A percentile compares a stretch with the other conserved stretches of the same genome.
phyloP scores from a whole-genome alignment of 2,888 invertebrate species.

The Ectemnius lituratus region DNA sequence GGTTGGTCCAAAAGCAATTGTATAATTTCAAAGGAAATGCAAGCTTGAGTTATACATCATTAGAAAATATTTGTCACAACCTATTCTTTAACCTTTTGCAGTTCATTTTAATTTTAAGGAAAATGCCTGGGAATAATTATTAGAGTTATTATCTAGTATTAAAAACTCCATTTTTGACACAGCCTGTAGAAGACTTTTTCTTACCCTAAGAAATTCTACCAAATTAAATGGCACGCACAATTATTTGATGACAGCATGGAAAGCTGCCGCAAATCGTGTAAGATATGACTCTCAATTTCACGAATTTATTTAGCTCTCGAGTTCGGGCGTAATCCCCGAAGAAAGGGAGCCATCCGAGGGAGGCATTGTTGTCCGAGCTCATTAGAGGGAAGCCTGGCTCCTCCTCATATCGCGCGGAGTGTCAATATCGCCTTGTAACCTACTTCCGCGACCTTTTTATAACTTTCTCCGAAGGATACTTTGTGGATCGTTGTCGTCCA shows the following conservation, averaged over 20 bases:
- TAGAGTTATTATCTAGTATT: no score
- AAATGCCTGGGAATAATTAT: no score
- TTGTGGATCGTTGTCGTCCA: conserved; percentile 9
- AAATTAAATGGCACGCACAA: no score
- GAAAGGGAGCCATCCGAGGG: not conserved
- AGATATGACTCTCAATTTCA: conserved; percentile 1
- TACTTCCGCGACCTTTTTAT: conserved; percentile 43
- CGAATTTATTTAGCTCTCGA: not conserved
- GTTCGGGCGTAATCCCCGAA: not conserved
- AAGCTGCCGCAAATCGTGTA: no score
- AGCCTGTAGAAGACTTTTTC: not conserved
- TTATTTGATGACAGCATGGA: no score
- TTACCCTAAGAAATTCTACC: not conserved
- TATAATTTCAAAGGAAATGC: no score
- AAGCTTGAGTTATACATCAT: no score
- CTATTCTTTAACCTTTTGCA: no score
- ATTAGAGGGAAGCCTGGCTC: conserved; percentile 45
- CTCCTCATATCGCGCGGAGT: conserved; percentile 49
- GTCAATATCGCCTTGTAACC: conserved; percentile 40
- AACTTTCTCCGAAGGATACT: conserved; percentile 36
- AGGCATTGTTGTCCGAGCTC: conserved; percentile 51
- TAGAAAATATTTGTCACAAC: no score
- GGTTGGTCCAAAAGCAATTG: no score
- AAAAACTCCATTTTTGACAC: no score
- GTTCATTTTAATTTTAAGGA: no score